These are phyloP conservation scores for Ochropacha duplaris DNA, from an alignment of 2,888 invertebrate species.

Conservation along the genomic window DNA sequence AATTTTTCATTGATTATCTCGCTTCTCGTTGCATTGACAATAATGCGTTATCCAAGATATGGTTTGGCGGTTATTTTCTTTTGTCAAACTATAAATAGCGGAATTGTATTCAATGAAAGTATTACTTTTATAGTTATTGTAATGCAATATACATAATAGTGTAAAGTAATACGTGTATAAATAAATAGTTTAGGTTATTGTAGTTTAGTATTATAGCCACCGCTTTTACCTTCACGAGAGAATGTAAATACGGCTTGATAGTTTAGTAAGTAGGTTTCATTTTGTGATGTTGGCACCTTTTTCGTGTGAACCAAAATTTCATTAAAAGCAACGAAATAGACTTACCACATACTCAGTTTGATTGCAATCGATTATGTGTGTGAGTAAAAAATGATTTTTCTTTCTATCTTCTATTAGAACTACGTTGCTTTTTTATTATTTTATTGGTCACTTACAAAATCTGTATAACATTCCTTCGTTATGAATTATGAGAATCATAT, in stretches of 20 bases:
- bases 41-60: constrained; percentile 40
- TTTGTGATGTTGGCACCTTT: not conserved
- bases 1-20: not conserved
- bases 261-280: constrained; percentile 1
- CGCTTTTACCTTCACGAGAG: constrained; percentile 31
- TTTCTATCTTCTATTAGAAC: not conserved
- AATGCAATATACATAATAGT: constrained; percentile 42
- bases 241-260: constrained; percentile 43
- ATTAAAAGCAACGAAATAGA: not conserved
- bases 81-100: constrained; percentile 23
- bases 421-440: not conserved
- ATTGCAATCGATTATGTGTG: not conserved
- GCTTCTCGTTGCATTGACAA: constrained; percentile 49
- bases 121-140: constrained; percentile 59
- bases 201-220: constrained; percentile 24
- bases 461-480: not conserved
- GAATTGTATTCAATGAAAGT: constrained; percentile 72
- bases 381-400: not conserved
- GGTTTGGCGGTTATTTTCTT: constrained; percentile 26
- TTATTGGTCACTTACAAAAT: not conserved
- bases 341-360: no score
- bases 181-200: constrained; percentile 30
- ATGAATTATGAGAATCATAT: not conserved
- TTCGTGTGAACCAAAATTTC: not conserved
- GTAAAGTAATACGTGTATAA: constrained; percentile 54